Conservation (phyloP, 2,888 invertebrate species). For the Trachelus stipa region DNA sequence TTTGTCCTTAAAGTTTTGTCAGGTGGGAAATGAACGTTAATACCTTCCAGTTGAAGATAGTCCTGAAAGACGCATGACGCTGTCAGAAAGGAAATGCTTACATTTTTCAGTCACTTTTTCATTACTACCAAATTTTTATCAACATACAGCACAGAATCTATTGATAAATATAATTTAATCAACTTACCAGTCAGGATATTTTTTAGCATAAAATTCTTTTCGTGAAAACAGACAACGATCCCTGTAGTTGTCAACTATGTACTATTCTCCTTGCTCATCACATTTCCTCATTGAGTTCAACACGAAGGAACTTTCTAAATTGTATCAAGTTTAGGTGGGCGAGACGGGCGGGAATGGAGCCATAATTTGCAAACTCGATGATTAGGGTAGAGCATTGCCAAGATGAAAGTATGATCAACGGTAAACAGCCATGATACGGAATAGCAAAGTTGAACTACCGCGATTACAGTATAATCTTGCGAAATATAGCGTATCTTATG, state of each 20-base stretch:
- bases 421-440: not conserved
- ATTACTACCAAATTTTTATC: not conserved
- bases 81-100: not conserved
- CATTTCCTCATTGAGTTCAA: too few relatives aligned
- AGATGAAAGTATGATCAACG: not conserved
- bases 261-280: not conserved
- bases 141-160: not conserved
- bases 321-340: too few relatives aligned
- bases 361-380: not conserved
- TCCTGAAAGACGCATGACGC: not conserved
- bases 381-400: not conserved
- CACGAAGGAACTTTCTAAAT: too few relatives aligned
- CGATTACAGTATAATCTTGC: not conserved
- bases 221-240: not conserved
- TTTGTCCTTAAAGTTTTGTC: not conserved
- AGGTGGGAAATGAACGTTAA: not conserved
- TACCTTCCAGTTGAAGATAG: not conserved
- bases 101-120: not conserved
- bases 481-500: not conserved
- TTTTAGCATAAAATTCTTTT: too few relatives aligned
- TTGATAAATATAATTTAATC: not conserved
- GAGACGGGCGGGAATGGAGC: too few relatives aligned
- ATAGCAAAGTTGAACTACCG: not conserved
- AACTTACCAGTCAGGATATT: not conserved
- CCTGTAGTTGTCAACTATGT: not conserved